A percentile compares a stretch with the other conserved stretches of the same genome.
These are phyloP conservation scores for Bathynomus jamesi DNA, from an alignment of 1,140 invertebrate genomes.

Conservation along the genomic window DNA sequence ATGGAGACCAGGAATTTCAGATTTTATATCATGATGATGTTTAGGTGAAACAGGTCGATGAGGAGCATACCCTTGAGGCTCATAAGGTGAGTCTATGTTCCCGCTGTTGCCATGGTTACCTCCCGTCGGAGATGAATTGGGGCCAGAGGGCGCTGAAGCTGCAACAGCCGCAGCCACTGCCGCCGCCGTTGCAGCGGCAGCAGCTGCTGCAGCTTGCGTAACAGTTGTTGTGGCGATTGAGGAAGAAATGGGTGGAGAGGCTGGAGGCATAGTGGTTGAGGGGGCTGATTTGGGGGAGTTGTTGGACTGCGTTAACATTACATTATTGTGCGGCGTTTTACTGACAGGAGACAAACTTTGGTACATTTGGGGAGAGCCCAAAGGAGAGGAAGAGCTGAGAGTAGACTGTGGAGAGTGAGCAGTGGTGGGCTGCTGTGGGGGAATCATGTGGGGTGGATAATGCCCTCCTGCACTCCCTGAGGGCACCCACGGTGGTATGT, in stretches of 20 bases:
- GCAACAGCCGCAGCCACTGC: slow-evolving; percentile 9
- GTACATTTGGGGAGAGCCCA: slow-evolving; percentile 4
- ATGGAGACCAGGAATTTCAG: slow-evolving; percentile 9
- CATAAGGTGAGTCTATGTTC: slow-evolving; percentile 24
- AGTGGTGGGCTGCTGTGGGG: slow-evolving; percentile 16
- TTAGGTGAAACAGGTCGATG: not conserved
- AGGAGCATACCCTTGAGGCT: slow-evolving; percentile 29
- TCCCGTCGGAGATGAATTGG: slow-evolving; percentile 14
- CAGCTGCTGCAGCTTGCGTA: slow-evolving; percentile 10
- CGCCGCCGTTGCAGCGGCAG: slow-evolving; percentile 2
- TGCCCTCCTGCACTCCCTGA: slow-evolving; percentile 22
- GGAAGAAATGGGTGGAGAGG: slow-evolving; percentile 2
- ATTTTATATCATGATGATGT: not conserved
- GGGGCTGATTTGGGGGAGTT: not conserved
- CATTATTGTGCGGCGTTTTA: not conserved
- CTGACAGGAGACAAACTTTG: slow-evolving; percentile 10
- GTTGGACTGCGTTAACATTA: not conserved
- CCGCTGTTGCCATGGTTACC: slow-evolving; percentile 4
- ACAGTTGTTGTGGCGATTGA: slow-evolving; percentile 9
- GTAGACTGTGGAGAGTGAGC: slow-evolving; percentile 9
- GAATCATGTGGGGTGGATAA: slow-evolving; percentile 33
- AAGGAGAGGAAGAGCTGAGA: slow-evolving; percentile 15
- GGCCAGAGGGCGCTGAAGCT: slow-evolving; percentile 10
- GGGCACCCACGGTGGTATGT: slow-evolving; percentile 34
- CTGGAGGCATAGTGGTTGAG: not conserved